A percentile compares a stretch with the other conserved stretches of the same genome.
Conservation (phyloP, 2,888 invertebrate genomes). For the Chrysomela aeneicollis region DNA sequence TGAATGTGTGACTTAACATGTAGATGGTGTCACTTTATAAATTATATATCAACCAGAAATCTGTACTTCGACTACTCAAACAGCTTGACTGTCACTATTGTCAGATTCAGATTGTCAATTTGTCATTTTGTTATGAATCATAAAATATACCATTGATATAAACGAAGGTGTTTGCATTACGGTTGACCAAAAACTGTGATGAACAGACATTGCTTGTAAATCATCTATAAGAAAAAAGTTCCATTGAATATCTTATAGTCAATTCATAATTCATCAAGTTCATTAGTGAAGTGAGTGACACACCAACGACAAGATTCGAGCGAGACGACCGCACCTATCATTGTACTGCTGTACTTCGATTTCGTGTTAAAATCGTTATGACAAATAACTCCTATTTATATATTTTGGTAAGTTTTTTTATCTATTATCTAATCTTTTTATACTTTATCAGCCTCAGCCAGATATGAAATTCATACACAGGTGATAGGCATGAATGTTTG, state of each 20-base stretch:
- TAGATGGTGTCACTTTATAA: too few species aligned
- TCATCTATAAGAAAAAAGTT: not conserved
- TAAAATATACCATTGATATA: not conserved
- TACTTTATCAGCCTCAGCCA: conserved; percentile 16
- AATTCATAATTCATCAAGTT: conserved; percentile 23
- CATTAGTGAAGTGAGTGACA: conserved; percentile 38
- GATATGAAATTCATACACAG: conserved; percentile 8
- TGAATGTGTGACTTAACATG: too few species aligned
- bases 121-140: not conserved
- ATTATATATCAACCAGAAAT: too few species aligned
- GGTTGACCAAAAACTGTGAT: not conserved
- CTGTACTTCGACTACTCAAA: too few species aligned
- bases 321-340: conserved; percentile 57
- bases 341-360: conserved; percentile 50
- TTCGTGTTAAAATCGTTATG: conserved; percentile 56
- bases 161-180: not conserved
- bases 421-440: conserved; percentile 36
- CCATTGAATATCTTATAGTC: conserved; percentile 3
- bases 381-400: conserved; percentile 52
- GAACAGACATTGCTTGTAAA: not conserved
- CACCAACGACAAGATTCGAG: conserved; percentile 35
- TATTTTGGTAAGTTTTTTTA: conserved; percentile 53
- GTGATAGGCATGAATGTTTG: not conserved
- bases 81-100: too few species aligned
- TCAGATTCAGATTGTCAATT: not conserved